phyloP scores from a whole-genome alignment of 2,888 invertebrate species.

The Diaprepes abbreviatus region DNA sequence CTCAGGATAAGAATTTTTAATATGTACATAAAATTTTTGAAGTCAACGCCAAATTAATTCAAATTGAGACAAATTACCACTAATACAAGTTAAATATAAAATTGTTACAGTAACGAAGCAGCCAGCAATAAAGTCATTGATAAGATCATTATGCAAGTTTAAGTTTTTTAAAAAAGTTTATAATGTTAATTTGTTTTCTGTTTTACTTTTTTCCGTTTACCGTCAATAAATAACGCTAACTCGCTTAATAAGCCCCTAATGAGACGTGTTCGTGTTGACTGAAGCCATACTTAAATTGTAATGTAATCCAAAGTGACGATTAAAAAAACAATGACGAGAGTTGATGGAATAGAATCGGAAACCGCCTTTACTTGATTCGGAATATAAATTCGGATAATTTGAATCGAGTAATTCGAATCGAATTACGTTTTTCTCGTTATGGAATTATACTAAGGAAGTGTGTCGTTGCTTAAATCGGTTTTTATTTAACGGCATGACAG shows the following conservation, averaged over 20 bases:
- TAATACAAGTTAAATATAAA: too few species aligned
- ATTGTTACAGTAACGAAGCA: too few species aligned
- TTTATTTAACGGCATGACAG: too few species aligned
- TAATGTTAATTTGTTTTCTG: too few species aligned
- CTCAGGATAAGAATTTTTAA: too few species aligned
- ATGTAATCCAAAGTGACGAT: constrained; percentile 11
- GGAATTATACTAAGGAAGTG: constrained; percentile 1
- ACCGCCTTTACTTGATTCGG: constrained; percentile 5
- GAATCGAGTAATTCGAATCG: constrained; percentile 8
- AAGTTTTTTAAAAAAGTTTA: too few species aligned
- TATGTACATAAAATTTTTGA: too few species aligned
- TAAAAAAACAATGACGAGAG: constrained; percentile 19
- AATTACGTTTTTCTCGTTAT: constrained; percentile 3
- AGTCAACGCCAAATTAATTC: too few species aligned
- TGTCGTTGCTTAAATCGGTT: not conserved
- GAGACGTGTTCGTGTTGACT: not conserved
- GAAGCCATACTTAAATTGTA: not conserved
- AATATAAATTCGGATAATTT: constrained; percentile 17
- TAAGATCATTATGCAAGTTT: too few species aligned
- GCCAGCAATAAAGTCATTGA: too few species aligned
- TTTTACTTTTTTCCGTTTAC: not conserved
- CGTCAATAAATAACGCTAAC: not conserved
- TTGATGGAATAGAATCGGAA: constrained; percentile 16
- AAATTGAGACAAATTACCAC: too few species aligned
- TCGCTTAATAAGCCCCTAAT: not conserved